These are phyloP conservation scores for Morpho achilles DNA, from an alignment of 2,888 invertebrate species.

Conservation along the genomic window DNA sequence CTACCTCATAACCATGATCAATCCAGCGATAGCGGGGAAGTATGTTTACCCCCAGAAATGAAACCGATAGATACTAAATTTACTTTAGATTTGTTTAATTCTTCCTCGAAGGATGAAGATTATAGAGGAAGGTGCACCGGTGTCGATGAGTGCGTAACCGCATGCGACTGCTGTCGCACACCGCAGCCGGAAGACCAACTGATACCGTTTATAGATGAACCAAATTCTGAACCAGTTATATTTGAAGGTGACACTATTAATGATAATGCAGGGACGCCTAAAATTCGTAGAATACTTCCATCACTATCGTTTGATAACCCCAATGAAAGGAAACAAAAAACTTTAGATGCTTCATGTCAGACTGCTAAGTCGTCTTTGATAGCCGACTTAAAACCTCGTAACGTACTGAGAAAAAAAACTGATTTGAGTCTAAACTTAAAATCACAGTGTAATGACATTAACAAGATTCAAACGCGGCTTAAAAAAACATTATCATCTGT, in stretches of 20 bases:
- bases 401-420: conserved; percentile 35
- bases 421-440: conserved; percentile 53
- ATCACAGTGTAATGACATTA: conserved; percentile 46
- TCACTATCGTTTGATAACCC: conserved; percentile 60
- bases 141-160: conserved; percentile 63
- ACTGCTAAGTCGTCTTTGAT: conserved; percentile 52
- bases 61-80: conserved; percentile 61
- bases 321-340: conserved; percentile 52
- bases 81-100: conserved; percentile 57
- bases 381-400: conserved; percentile 32
- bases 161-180: conserved; percentile 69
- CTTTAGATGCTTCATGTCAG: conserved; percentile 63
- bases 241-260: conserved; percentile 58
- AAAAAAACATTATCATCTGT: conserved; percentile 54
- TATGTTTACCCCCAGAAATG: conserved; percentile 62
- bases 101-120: conserved; percentile 41
- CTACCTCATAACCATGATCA: conserved; percentile 50
- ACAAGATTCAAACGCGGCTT: conserved; percentile 54
- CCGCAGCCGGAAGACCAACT: conserved; percentile 63
- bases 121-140: conserved; percentile 58
- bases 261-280: conserved; percentile 56
- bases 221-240: conserved; percentile 65
- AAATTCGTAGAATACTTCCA: conserved; percentile 65
- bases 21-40: conserved; percentile 54
- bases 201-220: conserved; percentile 72